A percentile compares a stretch with the other conserved stretches of the same genome.
These are phyloP conservation scores for Mastigias papua DNA, from an alignment of 30 jellyfish, hydroid and myxozoan genomes.

Conservation along the genomic window DNA sequence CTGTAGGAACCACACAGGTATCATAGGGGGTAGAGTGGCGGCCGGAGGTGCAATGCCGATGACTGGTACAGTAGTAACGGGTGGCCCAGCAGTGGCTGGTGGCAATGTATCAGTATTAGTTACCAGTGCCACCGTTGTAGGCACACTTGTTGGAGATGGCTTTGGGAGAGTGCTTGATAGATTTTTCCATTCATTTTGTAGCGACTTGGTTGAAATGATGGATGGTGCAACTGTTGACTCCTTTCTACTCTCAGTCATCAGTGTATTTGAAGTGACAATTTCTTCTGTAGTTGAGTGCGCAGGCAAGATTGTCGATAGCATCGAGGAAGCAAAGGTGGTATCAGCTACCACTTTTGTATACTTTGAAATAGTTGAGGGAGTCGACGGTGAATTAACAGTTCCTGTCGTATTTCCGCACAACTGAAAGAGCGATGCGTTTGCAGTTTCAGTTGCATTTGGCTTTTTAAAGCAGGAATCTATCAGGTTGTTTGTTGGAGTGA, in stretches of 20 bases:
- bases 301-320: background rate
- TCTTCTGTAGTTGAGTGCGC: background rate
- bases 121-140: background rate
- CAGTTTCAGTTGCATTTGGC: background rate
- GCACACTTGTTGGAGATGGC: slow-evolving; percentile 8
- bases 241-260: background rate
- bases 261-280: background rate
- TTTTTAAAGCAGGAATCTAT: background rate
- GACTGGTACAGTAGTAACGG: background rate
- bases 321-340: background rate
- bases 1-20: no score
- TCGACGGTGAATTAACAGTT: background rate
- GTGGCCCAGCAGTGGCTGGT: background rate
- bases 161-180: background rate
- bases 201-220: background rate
- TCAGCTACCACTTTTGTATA: background rate
- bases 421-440: slow-evolving; percentile 3
- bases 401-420: slow-evolving; percentile 6
- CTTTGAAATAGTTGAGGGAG: background rate
- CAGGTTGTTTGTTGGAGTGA: background rate
- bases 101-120: no score
- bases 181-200: background rate
- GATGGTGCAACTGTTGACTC: background rate
- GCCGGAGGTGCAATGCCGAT: no score
- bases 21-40: no score